These are phyloP conservation scores for Setophaga kirtlandii DNA, from an alignment of 2,113 vertebrate genomes.

Conservation along the genomic window DNA sequence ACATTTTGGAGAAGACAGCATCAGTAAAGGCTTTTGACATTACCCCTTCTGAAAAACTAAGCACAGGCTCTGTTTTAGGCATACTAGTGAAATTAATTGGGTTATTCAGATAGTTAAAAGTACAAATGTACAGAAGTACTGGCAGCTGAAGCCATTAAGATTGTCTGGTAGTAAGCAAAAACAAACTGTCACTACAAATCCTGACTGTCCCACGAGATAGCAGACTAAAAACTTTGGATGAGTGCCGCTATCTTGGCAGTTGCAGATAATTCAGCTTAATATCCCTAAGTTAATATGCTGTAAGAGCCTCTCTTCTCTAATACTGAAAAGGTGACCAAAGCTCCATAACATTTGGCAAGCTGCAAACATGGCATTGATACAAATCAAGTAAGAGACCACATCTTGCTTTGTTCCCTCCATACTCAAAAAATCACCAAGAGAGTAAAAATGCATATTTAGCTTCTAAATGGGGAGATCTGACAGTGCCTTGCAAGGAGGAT, in stretches of 20 bases:
- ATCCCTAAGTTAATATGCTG: not conserved
- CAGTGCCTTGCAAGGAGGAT: not conserved
- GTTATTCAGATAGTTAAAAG: not conserved
- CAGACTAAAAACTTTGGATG: not conserved
- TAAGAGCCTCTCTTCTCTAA: not conserved
- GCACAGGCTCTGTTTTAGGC: not conserved
- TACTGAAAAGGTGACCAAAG: not conserved
- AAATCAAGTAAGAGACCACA: not conserved
- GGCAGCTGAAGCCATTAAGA: constrained; percentile 4
- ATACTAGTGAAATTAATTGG: not conserved
- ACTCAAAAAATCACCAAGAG: not conserved
- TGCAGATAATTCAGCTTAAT: not conserved
- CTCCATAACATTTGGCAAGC: not conserved
- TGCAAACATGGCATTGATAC: not conserved
- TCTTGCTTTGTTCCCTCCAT: not conserved
- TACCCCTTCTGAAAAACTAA: not conserved
- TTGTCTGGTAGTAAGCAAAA: not conserved
- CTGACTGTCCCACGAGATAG: not conserved
- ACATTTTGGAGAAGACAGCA: not conserved
- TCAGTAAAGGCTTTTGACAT: not conserved
- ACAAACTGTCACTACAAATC: not conserved
- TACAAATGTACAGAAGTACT: not conserved
- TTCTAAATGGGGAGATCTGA: not conserved
- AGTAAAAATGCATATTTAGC: not conserved
- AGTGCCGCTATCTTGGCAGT: not conserved